These are phyloP conservation scores for Myotis myotis DNA, from an alignment of 2,797 vertebrate species.

Conservation along the genomic window DNA sequence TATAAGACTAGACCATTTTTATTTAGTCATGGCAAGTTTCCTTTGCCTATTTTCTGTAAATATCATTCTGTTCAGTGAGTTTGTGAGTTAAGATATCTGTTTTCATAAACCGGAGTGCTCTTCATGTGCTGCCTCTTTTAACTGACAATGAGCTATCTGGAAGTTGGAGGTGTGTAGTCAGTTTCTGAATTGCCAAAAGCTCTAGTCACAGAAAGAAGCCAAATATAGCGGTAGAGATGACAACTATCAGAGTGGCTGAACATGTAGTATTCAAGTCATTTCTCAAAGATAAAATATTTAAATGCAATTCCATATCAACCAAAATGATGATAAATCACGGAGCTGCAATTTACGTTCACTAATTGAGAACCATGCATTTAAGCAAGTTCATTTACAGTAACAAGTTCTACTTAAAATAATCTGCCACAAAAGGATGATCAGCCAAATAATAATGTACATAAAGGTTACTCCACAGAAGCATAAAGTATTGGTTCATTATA, in stretches of 20 bases:
- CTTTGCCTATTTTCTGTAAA: background rate
- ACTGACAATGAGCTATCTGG: conserved; percentile 31
- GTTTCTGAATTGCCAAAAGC: conserved; percentile 46
- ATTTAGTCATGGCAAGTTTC: background rate
- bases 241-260: conserved; percentile 59
- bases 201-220: conserved; percentile 34
- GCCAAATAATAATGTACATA: conserved; percentile 51
- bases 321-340: conserved; percentile 70
- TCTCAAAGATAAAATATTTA: conserved; percentile 72
- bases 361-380: conserved; percentile 70
- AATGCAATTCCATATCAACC: conserved; percentile 69
- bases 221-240: conserved; percentile 58
- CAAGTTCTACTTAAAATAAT: conserved; percentile 64
- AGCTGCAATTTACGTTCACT: conserved; percentile 65
- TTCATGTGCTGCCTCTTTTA: background rate
- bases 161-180: background rate
- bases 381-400: conserved; percentile 64
- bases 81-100: background rate
- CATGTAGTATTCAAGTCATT: conserved; percentile 66
- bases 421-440: conserved; percentile 46
- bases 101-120: background rate
- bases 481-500: conserved; percentile 21
- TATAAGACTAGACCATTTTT: background rate
- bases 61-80: background rate
- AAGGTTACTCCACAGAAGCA: conserved; percentile 26